Conservation (phyloP, 1,140 invertebrate species). For the Chymomyza costata region DNA sequence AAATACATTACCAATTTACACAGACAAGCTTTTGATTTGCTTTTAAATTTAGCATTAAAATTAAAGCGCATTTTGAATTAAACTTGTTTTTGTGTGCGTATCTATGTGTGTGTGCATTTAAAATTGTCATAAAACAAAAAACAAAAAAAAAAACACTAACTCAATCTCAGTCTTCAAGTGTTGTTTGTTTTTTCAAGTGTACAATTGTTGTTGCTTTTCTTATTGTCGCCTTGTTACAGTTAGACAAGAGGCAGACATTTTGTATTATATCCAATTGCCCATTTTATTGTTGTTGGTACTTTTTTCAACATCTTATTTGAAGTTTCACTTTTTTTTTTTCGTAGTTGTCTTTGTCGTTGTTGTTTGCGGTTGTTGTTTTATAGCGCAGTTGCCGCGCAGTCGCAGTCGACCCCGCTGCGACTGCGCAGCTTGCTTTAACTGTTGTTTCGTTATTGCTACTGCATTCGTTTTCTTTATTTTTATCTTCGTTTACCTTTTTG, state of each 20-base stretch:
- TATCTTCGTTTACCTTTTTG: too few species aligned
- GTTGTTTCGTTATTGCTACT: slow-evolving; percentile 1
- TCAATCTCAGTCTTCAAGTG: slow-evolving; percentile 5
- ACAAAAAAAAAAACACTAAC: slow-evolving; percentile 6
- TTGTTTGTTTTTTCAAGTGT: slow-evolving; percentile 22
- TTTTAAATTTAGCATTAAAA: slow-evolving; percentile 18
- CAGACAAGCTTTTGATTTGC: background rate
- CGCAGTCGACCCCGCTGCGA: slow-evolving; percentile 7
- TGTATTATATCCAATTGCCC: background rate
- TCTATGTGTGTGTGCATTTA: slow-evolving; percentile 15
- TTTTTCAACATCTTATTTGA: slow-evolving; percentile 33
- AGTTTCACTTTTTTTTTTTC: slow-evolving; percentile 54
- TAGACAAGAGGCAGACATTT: background rate
- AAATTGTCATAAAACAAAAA: slow-evolving; percentile 4
- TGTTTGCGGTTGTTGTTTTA: too few species aligned
- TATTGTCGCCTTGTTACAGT: slow-evolving; percentile 27
- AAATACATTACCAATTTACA: slow-evolving; percentile 26
- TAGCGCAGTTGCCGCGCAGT: too few species aligned
- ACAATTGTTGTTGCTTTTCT: slow-evolving; percentile 11
- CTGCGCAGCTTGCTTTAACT: too few species aligned
- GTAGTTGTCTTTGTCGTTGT: too few species aligned
- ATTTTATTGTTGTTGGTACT: slow-evolving; percentile 12
- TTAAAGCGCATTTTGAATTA: slow-evolving; percentile 50
- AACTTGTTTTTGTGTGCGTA: slow-evolving; percentile 44
- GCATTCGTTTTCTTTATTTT: slow-evolving; percentile 19